These are phyloP conservation scores for Dromococcyx pavoninus DNA, from an alignment of 2,797 vertebrate genomes.

Conservation along the genomic window DNA sequence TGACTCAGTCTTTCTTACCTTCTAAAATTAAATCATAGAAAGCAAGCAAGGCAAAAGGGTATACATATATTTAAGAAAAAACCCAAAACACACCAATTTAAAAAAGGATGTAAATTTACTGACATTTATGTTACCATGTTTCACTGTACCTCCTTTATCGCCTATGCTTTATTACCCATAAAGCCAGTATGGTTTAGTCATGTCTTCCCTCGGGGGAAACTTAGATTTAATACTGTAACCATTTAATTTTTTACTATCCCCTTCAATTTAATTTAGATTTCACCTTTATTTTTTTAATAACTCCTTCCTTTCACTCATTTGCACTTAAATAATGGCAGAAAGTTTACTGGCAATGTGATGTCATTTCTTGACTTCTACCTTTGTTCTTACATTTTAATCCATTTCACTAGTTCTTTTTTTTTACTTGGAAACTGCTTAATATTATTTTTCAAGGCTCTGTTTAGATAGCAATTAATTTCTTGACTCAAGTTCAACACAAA, in stretches of 20 bases:
- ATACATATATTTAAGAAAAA: not conserved
- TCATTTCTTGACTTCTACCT: not conserved
- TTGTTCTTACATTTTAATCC: not conserved
- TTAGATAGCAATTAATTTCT: not conserved
- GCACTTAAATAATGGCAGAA: not conserved
- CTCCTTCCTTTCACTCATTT: not conserved
- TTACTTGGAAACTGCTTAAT: not conserved
- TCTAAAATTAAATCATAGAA: not conserved
- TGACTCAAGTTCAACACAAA: not conserved
- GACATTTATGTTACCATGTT: not conserved
- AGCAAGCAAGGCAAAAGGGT: not conserved
- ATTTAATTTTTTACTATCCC: not conserved
- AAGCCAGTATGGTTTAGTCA: not conserved
- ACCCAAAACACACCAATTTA: rapidly evolving
- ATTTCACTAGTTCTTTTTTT: not conserved
- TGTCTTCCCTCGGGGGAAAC: not conserved
- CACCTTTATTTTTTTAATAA: not conserved
- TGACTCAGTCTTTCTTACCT: not conserved
- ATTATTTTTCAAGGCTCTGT: not conserved
- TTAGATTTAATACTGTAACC: not conserved
- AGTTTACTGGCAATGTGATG: not conserved
- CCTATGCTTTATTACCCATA: not conserved
- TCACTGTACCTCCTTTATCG: not conserved
- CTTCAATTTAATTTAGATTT: constrained; percentile 6
- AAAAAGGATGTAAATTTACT: not conserved